A percentile compares a stretch with the other conserved stretches of the same genome.
Evolutionary conservation across 2,797 vertebrate genomes (phyloP).

Genomic region (Enteromius treurensis): DNA sequence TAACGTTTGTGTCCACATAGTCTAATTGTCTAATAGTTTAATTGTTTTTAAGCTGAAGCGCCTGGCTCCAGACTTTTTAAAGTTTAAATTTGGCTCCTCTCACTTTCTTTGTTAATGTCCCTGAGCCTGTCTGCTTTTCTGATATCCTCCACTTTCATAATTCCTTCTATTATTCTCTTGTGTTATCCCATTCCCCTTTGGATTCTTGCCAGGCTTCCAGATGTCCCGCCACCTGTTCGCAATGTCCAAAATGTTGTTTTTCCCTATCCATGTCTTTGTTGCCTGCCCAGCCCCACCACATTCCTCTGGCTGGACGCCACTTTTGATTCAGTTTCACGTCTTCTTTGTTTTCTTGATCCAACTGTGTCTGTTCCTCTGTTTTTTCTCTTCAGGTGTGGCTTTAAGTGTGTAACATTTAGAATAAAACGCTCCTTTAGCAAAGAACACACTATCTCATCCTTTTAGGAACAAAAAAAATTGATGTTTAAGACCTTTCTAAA

Average conservation of each 20-base stretch:
- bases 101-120: neutral
- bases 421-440: neutral
- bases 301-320: conserved; percentile 42
- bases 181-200: conserved; percentile 19
- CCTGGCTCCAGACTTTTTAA: neutral
- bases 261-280: neutral
- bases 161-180: neutral
- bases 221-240: conserved; percentile 48
- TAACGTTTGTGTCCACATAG: neutral
- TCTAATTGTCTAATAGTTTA: neutral
- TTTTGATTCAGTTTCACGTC: conserved; percentile 31
- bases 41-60: neutral
- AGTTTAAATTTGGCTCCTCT: neutral
- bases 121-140: neutral
- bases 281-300: neutral
- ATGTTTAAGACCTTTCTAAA: neutral
- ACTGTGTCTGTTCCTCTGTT: conserved; percentile 25
- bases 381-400: conserved; percentile 21
- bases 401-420: neutral
- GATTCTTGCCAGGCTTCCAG: conserved; percentile 44
- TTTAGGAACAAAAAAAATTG: neutral
- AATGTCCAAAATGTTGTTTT: conserved; percentile 26
- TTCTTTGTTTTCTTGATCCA: conserved; percentile 36
- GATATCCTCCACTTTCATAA: conserved; percentile 11
- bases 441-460: neutral